Evolutionary conservation across 2,797 vertebrate species (phyloP).

Genomic region (Mus caroli): DNA sequence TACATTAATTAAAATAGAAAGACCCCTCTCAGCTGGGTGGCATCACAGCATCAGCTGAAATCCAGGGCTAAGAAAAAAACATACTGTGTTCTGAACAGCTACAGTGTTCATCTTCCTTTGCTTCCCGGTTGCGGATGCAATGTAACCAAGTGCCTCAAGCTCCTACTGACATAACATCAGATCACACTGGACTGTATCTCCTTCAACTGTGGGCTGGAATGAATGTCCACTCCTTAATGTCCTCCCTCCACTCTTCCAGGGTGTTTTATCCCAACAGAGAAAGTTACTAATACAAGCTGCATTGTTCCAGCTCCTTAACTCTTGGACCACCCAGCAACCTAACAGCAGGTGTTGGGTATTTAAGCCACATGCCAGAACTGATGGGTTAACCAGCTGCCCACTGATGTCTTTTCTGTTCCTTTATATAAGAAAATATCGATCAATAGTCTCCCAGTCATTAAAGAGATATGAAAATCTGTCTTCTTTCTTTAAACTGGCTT

Average conservation of each 20-base stretch:
- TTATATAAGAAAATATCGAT: constrained; percentile 71
- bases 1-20: not conserved
- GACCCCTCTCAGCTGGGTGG: too few relatives aligned
- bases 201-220: not conserved
- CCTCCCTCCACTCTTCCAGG: not conserved
- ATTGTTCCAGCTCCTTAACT: not conserved
- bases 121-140: not conserved
- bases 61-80: not conserved
- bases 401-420: not conserved
- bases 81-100: not conserved
- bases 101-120: not conserved
- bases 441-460: constrained; percentile 21
- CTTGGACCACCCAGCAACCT: constrained; percentile 7
- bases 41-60: not conserved
- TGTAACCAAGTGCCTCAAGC: not conserved
- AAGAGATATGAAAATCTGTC: constrained; percentile 25
- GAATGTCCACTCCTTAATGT: not conserved
- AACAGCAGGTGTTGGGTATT: not conserved
- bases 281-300: not conserved
- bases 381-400: constrained; percentile 31
- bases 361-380: constrained; percentile 34
- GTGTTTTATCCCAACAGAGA: not conserved
- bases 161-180: not conserved
- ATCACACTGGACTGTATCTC: not conserved
- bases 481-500: constrained; percentile 32